Evolutionary conservation across 1,140 invertebrate genomes (phyloP).

Genomic region (Drosophila sproati): DNA sequence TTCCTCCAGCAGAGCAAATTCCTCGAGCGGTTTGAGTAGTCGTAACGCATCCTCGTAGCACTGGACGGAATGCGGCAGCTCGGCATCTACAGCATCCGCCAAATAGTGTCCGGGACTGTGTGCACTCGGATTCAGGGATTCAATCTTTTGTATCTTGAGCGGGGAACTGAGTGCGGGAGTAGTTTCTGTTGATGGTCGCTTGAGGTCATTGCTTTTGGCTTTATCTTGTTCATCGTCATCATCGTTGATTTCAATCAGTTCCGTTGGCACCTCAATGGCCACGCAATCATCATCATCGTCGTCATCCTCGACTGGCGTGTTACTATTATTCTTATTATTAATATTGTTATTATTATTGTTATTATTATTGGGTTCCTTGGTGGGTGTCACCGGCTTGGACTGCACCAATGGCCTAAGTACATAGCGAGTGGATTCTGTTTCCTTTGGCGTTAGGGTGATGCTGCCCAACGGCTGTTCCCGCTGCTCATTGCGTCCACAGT

Average conservation of each 20-base stretch:
- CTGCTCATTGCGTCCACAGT: constrained; percentile 54
- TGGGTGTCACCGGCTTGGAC: background rate
- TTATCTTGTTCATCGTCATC: constrained; percentile 50
- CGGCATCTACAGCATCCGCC: constrained; percentile 45
- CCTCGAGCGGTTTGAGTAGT: constrained; percentile 77
- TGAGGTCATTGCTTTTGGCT: constrained; percentile 16
- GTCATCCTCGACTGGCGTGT: background rate
- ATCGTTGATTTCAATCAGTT: constrained; percentile 71
- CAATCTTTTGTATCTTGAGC: constrained; percentile 68
- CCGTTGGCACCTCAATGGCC: constrained; percentile 56
- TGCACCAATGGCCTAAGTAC: constrained; percentile 17
- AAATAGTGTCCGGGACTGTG: constrained; percentile 49
- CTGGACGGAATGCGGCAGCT: constrained; percentile 57
- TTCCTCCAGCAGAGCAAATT: constrained; percentile 74
- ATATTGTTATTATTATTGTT: background rate
- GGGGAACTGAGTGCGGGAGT: background rate
- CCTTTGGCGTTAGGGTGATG: constrained; percentile 55
- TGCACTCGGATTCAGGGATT: constrained; percentile 36
- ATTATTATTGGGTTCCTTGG: constrained; percentile 7
- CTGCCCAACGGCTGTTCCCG: constrained; percentile 47
- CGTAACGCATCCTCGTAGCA: constrained; percentile 73
- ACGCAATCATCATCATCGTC: constrained; percentile 64
- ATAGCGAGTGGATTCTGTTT: background rate
- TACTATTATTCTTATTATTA: background rate
- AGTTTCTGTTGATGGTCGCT: constrained; percentile 1